phyloP scores from a whole-genome alignment of 2,888 invertebrate genomes.

The Heliconius cydno region DNA sequence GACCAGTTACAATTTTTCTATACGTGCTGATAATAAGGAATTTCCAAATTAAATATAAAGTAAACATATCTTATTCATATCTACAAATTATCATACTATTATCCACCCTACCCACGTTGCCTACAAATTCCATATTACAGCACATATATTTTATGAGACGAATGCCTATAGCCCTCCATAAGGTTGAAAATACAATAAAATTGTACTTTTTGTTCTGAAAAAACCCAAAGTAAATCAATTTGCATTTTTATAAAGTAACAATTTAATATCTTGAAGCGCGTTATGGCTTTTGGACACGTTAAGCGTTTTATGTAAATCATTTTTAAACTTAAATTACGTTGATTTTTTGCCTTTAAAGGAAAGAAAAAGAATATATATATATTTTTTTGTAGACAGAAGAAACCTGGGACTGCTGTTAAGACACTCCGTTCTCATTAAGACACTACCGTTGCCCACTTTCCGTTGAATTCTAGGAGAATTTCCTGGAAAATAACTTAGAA shows the following conservation, averaged over 20 bases:
- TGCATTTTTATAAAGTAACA: neutral
- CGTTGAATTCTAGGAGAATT: neutral
- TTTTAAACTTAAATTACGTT: neutral
- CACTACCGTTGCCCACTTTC: too few relatives aligned
- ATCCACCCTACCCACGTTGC: conserved; percentile 8
- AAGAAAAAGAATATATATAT: neutral
- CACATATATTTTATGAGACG: conserved; percentile 15
- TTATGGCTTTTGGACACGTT: conserved; percentile 7
- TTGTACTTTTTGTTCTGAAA: neutral
- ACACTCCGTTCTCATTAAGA: too few relatives aligned
- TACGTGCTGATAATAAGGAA: neutral
- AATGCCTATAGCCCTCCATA: conserved; percentile 1
- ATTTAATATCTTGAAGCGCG: conserved; percentile 7
- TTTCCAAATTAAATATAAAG: conserved; percentile 13
- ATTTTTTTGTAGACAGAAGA: too few relatives aligned
- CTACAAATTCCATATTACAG: conserved; percentile 14
- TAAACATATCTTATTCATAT: conserved; percentile 7
- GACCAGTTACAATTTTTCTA: neutral
- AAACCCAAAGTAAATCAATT: conserved; percentile 2
- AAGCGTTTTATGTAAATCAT: neutral
- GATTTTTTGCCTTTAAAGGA: neutral
- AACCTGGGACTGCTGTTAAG: too few relatives aligned
- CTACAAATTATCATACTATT: conserved; percentile 23
- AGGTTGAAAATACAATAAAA: neutral
- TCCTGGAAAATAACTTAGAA: neutral